These are phyloP conservation scores for Palythoa grandiflora DNA, from an alignment of 92 coral and sea anemone species.

Conservation along the genomic window DNA sequence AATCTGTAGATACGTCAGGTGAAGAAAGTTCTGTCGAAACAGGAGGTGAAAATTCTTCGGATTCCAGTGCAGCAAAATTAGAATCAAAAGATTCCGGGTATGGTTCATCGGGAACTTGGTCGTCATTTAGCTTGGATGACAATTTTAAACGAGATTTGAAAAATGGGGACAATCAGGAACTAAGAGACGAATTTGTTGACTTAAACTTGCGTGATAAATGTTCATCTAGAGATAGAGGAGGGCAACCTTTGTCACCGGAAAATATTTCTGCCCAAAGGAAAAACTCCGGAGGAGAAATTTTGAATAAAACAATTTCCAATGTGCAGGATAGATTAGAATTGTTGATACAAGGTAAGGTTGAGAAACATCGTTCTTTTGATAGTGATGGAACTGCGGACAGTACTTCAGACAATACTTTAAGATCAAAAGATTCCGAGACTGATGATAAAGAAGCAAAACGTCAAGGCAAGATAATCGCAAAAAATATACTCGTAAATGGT, in stretches of 20 bases:
- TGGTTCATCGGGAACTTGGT: slow-evolving; percentile 76
- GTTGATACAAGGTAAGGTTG: slow-evolving; percentile 20
- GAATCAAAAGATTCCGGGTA: slow-evolving; percentile 81
- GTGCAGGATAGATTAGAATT: slow-evolving; percentile 37
- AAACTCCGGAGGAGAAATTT: background rate
- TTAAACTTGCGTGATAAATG: slow-evolving; percentile 3
- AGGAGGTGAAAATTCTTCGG: slow-evolving; percentile 14
- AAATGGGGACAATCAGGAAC: slow-evolving; percentile 33
- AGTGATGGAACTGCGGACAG: background rate
- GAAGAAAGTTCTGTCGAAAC: slow-evolving; percentile 38
- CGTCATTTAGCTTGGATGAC: slow-evolving; percentile 75
- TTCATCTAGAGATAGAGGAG: background rate
- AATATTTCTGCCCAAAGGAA: slow-evolving; percentile 1
- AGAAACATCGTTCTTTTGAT: background rate
- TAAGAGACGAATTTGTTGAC: slow-evolving; percentile 28
- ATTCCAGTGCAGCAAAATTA: slow-evolving; percentile 31
- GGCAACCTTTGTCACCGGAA: background rate
- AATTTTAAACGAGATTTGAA: slow-evolving; percentile 62
- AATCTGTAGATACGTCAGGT: slow-evolving; percentile 39
- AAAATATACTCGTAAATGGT: slow-evolving; percentile 14
- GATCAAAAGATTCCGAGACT: background rate
- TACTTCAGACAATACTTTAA: background rate
- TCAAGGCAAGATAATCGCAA: background rate
- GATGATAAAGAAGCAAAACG: background rate
- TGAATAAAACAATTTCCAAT: slow-evolving; percentile 19